Percentiles rank a stretch among this genome's conserved stretches.
Evolutionary conservation across 2,888 invertebrate genomes (phyloP).

Genomic region (Peribatodes rhomboidaria): DNA sequence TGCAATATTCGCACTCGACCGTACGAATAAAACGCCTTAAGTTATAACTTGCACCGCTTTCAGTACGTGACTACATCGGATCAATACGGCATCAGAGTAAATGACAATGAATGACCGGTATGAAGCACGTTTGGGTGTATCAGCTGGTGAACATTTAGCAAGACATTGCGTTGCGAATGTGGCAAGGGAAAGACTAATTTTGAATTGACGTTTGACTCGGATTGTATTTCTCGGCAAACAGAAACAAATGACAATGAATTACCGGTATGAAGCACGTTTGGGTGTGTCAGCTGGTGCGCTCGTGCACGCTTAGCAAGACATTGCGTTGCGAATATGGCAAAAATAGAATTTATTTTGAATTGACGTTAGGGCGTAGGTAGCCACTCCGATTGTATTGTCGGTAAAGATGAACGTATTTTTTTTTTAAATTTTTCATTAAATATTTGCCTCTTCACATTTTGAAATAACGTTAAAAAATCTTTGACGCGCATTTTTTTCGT

Average conservation of each 20-base stretch:
- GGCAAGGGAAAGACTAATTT: not conserved
- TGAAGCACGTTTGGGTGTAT: constrained; percentile 17
- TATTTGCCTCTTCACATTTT: too few species aligned
- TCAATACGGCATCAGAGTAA: constrained; percentile 75
- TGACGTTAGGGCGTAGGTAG: too few species aligned
- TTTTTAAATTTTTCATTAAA: too few species aligned
- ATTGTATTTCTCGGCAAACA: too few species aligned
- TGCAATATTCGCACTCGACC: constrained; percentile 40
- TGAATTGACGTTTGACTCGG: too few species aligned
- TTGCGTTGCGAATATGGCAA: not conserved
- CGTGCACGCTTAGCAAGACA: constrained; percentile 7
- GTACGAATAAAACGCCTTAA: constrained; percentile 51
- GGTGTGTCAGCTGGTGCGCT: constrained; percentile 5
- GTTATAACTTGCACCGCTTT: constrained; percentile 59
- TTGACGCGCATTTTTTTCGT: too few species aligned
- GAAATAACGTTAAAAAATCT: too few species aligned
- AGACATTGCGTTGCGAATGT: not conserved
- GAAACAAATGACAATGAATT: constrained; percentile 69
- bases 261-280: constrained; percentile 15
- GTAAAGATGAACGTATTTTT: too few species aligned
- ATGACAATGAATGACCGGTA: constrained; percentile 70
- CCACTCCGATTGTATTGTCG: too few species aligned
- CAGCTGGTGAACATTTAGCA: constrained; percentile 8
- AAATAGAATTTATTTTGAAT: not conserved
- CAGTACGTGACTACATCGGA: constrained; percentile 65